These are phyloP conservation scores for Nematolebias whitei DNA, from an alignment of 2,113 vertebrate genomes.

Conservation along the genomic window DNA sequence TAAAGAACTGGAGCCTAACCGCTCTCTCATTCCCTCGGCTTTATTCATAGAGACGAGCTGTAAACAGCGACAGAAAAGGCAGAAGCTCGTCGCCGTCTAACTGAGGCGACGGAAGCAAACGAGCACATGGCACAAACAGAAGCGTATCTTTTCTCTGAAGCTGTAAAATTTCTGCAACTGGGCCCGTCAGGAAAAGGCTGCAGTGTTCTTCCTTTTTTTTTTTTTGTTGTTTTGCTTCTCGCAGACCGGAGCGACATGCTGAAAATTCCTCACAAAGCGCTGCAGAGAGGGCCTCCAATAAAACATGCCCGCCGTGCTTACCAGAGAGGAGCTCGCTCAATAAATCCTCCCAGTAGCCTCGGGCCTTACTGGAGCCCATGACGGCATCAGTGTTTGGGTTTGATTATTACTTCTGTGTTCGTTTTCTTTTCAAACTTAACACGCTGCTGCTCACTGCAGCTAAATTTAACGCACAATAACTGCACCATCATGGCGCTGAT, in stretches of 20 bases:
- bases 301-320: conserved; percentile 46
- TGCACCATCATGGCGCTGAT: no score
- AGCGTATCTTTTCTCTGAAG: conserved; percentile 44
- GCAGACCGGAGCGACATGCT: conserved; percentile 50
- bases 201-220: conserved; percentile 56
- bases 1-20: conserved; percentile 58
- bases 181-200: conserved; percentile 50
- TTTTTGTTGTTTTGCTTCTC: conserved; percentile 44
- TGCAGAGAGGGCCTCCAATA: conserved; percentile 72
- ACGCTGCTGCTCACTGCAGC: background rate
- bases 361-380: conserved; percentile 30
- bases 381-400: conserved; percentile 38
- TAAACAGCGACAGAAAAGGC: background rate
- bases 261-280: conserved; percentile 79
- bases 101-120: background rate
- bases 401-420: background rate
- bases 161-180: conserved; percentile 67
- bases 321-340: conserved; percentile 71
- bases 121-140: background rate
- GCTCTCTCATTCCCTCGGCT: conserved; percentile 61
- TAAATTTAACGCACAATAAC: no score
- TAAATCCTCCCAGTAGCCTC: conserved; percentile 62
- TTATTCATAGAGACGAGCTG: conserved; percentile 33
- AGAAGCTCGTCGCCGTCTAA: background rate
- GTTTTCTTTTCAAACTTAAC: conserved; percentile 17